Evolutionary conservation across 2,113 vertebrate species (phyloP).

Genomic region (Blennius ocellaris): DNA sequence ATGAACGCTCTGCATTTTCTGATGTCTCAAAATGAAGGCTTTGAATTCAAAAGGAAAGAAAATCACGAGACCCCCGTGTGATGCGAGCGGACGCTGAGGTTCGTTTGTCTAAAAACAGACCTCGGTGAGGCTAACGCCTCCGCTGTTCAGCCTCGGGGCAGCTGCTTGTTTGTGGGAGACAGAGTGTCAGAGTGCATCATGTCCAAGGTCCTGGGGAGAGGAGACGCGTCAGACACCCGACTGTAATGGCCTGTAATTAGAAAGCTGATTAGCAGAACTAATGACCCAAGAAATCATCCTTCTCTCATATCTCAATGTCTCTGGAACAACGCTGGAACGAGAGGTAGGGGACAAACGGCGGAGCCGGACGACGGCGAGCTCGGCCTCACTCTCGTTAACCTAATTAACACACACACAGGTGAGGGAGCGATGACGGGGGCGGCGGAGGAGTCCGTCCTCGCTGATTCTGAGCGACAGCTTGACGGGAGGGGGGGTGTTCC

Average conservation of each 20-base stretch:
- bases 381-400: constrained; percentile 33
- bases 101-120: constrained; percentile 43
- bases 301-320: constrained; percentile 57
- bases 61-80: not conserved
- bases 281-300: constrained; percentile 71
- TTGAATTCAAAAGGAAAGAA: not conserved
- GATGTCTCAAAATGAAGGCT: constrained; percentile 13
- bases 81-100: not conserved
- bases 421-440: constrained; percentile 25
- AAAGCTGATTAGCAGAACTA: constrained; percentile 76
- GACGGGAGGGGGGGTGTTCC: not conserved
- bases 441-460: not conserved
- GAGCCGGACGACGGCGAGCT: constrained; percentile 15
- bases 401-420: constrained; percentile 55
- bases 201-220: constrained; percentile 63
- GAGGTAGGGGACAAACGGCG: constrained; percentile 37
- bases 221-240: constrained; percentile 56
- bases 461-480: not conserved
- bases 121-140: constrained; percentile 35
- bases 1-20: too few species aligned
- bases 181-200: constrained; percentile 61
- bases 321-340: constrained; percentile 29
- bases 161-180: constrained; percentile 67
- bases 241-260: constrained; percentile 76
- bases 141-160: constrained; percentile 30